Percentiles rank a stretch among this genome's conserved stretches.
Conservation (phyloP, 2,888 invertebrate genomes). For the Luffia ferchaultella region DNA sequence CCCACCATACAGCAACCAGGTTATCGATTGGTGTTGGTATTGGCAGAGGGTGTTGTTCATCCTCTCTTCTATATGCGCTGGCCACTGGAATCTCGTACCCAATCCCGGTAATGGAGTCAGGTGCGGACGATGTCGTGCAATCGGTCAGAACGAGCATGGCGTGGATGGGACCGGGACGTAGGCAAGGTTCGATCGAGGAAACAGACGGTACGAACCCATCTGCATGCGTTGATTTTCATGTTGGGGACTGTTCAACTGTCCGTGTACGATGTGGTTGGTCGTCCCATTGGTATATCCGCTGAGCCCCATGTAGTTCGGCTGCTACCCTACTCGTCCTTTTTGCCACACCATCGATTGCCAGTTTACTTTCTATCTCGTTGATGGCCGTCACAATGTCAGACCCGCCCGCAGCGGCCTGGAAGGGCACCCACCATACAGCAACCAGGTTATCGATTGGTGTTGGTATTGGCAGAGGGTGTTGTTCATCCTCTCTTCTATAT, state of each 20-base stretch:
- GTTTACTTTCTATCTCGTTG: not conserved
- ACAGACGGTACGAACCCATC: too few species aligned
- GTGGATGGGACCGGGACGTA: too few species aligned
- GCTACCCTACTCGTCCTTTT: not conserved
- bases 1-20: not conserved
- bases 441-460: not conserved
- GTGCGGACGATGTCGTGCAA: not conserved
- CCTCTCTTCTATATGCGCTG: not conserved
- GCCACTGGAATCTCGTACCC: not conserved
- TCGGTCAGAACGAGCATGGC: not conserved
- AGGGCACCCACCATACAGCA: not conserved
- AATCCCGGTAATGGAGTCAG: not conserved
- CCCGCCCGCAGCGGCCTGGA: not conserved
- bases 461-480: not conserved
- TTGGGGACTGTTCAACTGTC: too few species aligned
- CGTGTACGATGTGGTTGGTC: too few species aligned
- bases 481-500: not conserved
- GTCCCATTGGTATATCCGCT: too few species aligned
- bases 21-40: not conserved
- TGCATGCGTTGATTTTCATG: too few species aligned
- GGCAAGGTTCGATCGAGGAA: too few species aligned
- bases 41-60: not conserved
- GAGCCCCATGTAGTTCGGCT: not conserved
- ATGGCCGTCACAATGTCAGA: not conserved
- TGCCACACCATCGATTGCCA: not conserved